Percentiles rank a stretch among this genome's conserved stretches.
These are phyloP conservation scores for Actenoides lindsayi DNA, from an alignment of 2,113 vertebrate genomes.

Conservation along the genomic window DNA sequence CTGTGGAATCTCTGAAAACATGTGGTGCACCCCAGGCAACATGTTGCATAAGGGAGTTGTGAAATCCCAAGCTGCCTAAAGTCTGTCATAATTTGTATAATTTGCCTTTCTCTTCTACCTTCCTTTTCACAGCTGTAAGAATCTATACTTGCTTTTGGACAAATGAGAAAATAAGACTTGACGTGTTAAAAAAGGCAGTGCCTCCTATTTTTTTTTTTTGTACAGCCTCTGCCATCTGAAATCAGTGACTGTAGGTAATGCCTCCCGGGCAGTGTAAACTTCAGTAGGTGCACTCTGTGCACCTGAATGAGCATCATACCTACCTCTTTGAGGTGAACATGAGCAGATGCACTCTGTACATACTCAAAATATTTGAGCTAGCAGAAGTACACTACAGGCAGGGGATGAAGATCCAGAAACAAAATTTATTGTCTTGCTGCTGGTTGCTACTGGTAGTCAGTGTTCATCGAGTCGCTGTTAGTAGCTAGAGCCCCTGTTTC, in stretches of 20 bases:
- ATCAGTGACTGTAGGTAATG: background rate
- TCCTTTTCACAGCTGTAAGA: background rate
- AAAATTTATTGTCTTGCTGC: background rate
- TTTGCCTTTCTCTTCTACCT: background rate
- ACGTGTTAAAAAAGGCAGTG: background rate
- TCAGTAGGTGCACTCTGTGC: background rate
- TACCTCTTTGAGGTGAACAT: background rate
- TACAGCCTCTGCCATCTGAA: background rate
- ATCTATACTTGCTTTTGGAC: background rate
- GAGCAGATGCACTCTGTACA: background rate
- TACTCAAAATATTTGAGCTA: background rate
- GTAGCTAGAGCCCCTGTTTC: background rate
- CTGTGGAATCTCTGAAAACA: constrained; percentile 18
- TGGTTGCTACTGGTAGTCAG: background rate
- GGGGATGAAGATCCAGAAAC: background rate
- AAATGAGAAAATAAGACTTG: constrained; percentile 9
- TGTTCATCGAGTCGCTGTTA: background rate
- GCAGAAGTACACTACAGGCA: background rate
- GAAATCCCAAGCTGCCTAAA: background rate
- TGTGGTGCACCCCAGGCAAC: background rate
- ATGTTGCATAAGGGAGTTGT: constrained; percentile 24
- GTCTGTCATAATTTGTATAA: background rate
- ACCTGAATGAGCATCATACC: background rate
- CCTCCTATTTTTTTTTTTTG: background rate
- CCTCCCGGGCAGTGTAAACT: background rate